phyloP scores from a whole-genome alignment of 1,140 invertebrate genomes.

The Temnothorax curvispinosus region DNA sequence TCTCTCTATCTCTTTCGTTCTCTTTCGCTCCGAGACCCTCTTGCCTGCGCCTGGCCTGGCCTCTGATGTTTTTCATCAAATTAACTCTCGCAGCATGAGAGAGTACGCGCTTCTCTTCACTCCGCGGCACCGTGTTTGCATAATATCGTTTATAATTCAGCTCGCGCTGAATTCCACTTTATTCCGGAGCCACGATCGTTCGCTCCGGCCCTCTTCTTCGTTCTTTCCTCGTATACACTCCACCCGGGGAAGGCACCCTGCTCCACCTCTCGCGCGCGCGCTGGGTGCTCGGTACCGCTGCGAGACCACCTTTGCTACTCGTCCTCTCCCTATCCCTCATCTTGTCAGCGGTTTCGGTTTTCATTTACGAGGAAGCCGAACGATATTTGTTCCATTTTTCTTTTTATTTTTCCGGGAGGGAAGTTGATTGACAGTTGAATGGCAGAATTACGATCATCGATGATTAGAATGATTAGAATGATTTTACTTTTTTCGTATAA shows the following conservation, averaged over 20 bases:
- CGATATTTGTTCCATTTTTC: not conserved
- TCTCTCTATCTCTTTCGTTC: not conserved
- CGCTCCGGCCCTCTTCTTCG: slow-evolving; percentile 45
- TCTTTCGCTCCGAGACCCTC: slow-evolving; percentile 50
- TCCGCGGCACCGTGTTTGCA: slow-evolving; percentile 79
- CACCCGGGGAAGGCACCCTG: slow-evolving; percentile 12
- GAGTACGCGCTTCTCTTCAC: slow-evolving; percentile 69
- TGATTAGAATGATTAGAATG: not conserved
- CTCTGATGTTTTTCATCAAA: slow-evolving; percentile 84
- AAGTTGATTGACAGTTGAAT: not conserved
- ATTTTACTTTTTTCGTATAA: not conserved
- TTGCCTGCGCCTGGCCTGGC: slow-evolving; percentile 41
- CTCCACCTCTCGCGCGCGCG: slow-evolving; percentile 67
- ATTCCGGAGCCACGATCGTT: slow-evolving; percentile 73
- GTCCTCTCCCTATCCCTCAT: not conserved
- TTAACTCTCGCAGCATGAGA: slow-evolving; percentile 79
- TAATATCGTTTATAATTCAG: slow-evolving; percentile 85
- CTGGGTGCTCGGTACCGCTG: slow-evolving; percentile 49
- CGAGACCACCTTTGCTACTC: slow-evolving; percentile 53
- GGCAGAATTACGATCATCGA: not conserved
- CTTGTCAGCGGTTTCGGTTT: slow-evolving; percentile 9
- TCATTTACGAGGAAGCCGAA: slow-evolving; percentile 9
- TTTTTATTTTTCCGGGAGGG: not conserved
- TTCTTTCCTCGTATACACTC: slow-evolving; percentile 54
- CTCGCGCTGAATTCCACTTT: slow-evolving; percentile 83